Evolutionary conservation across 2,113 vertebrate species (phyloP).

Genomic region (Cottus gobio): DNA sequence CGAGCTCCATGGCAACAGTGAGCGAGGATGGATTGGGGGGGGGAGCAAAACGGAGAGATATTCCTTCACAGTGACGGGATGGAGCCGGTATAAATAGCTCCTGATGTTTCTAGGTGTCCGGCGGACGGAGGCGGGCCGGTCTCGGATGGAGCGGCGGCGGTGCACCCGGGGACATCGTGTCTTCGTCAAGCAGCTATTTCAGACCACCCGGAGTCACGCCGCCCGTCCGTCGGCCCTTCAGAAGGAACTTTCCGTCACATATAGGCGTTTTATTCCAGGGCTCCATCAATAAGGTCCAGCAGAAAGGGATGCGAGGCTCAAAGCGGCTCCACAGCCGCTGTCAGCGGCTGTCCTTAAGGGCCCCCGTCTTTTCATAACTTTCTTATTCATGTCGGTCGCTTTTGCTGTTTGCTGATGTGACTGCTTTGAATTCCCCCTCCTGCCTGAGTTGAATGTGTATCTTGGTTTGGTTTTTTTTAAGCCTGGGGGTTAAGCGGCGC

Average conservation of each 20-base stretch:
- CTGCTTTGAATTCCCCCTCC: slow-evolving; percentile 40
- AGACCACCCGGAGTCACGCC: slow-evolving; percentile 24
- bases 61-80: slow-evolving; percentile 62
- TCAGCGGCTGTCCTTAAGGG: background rate
- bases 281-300: slow-evolving; percentile 24
- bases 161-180: slow-evolving; percentile 43
- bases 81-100: slow-evolving; percentile 79
- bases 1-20: slow-evolving; percentile 82
- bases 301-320: slow-evolving; percentile 17
- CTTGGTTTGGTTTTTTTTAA: background rate
- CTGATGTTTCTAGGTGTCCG: slow-evolving; percentile 67
- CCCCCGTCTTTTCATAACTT: slow-evolving; percentile 21
- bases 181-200: slow-evolving; percentile 46
- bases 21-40: slow-evolving; percentile 33
- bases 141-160: background rate
- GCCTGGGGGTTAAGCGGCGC: background rate
- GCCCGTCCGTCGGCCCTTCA: slow-evolving; percentile 5
- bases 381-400: slow-evolving; percentile 11
- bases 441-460: background rate
- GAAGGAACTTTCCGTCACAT: slow-evolving; percentile 38
- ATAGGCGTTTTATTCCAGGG: slow-evolving; percentile 41
- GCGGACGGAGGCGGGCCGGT: slow-evolving; percentile 12
- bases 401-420: slow-evolving; percentile 29
- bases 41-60: slow-evolving; percentile 48
- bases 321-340: slow-evolving; percentile 33